Conservation (phyloP, 2,888 invertebrate genomes). For the Pimpla rufipes region DNA sequence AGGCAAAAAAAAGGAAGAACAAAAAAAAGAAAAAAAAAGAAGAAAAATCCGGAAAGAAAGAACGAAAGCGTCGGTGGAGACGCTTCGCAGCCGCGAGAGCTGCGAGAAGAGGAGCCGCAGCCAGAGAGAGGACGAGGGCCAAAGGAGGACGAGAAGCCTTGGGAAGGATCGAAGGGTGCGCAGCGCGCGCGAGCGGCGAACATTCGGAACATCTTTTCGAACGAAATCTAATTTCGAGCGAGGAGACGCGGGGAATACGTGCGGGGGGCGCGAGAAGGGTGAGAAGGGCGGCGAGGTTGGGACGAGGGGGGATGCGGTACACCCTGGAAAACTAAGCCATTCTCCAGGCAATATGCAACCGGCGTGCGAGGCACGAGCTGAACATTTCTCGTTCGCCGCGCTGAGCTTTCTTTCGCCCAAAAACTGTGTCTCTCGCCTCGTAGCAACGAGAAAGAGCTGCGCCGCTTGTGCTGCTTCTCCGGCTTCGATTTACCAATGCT, state of each 20-base stretch:
- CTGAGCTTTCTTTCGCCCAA: constrained; percentile 34
- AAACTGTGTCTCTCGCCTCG: constrained; percentile 35
- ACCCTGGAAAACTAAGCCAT: constrained; percentile 78
- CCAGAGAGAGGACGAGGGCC: constrained; percentile 13
- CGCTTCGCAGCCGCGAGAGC: constrained; percentile 1
- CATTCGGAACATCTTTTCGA: constrained; percentile 79
- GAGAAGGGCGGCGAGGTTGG: background rate
- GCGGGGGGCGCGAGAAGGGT: no score
- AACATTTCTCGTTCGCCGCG: constrained; percentile 41
- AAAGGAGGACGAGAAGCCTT: constrained; percentile 64
- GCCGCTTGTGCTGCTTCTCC: background rate
- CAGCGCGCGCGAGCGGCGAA: constrained; percentile 70
- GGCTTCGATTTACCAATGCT: constrained; percentile 3
- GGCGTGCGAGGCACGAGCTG: constrained; percentile 57
- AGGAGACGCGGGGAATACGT: constrained; percentile 57
- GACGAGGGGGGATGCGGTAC: background rate
- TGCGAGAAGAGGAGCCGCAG: constrained; percentile 1
- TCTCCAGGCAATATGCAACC: constrained; percentile 76
- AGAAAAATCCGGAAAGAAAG: no score
- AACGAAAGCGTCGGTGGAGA: constrained; percentile 24
- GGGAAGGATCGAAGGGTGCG: constrained; percentile 57
- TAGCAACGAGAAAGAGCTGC: background rate
- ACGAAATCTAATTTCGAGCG: constrained; percentile 81
- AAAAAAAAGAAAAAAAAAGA: no score
- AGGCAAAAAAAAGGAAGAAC: no score